These are phyloP conservation scores for Halocynthia roretzi DNA, from an alignment of 23 tunicate species.

Conservation along the genomic window DNA sequence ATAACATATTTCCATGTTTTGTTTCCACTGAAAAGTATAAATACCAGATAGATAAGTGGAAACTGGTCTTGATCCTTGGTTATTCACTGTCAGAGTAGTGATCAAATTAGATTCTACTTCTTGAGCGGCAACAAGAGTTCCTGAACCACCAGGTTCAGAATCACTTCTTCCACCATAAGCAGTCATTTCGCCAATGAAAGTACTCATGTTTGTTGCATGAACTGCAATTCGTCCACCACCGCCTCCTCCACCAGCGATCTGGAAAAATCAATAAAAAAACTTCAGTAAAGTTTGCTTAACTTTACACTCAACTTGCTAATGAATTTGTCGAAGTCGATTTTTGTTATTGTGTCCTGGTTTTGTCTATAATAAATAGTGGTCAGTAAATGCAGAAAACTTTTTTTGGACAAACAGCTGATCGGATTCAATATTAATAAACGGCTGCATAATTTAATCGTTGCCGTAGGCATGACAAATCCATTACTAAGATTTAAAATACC, in stretches of 20 bases:
- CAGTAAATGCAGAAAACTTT: no score
- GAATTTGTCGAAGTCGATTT: no score
- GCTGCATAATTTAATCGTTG: no score
- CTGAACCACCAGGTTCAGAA: constrained; percentile 16
- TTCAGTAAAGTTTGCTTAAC: no score
- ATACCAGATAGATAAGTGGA: constrained; percentile 7
- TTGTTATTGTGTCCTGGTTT: no score
- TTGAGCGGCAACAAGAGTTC: background rate
- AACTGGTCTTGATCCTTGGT: constrained; percentile 12
- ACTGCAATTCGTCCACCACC: constrained; percentile 30
- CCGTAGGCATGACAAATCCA: no score
- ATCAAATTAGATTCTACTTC: background rate
- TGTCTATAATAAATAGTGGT: no score
- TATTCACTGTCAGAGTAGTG: constrained; percentile 4
- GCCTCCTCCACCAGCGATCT: constrained; percentile 32
- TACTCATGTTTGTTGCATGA: background rate
- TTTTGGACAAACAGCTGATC: no score
- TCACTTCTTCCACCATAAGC: constrained; percentile 24
- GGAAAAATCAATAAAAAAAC: no score
- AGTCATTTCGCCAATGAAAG: constrained; percentile 13
- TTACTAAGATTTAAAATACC: no score
- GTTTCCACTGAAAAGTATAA: background rate
- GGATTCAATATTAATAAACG: no score
- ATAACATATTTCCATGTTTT: background rate
- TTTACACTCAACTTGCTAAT: no score